These are phyloP conservation scores for Gorsachius magnificus DNA, from an alignment of 2,797 vertebrate genomes.

Conservation along the genomic window DNA sequence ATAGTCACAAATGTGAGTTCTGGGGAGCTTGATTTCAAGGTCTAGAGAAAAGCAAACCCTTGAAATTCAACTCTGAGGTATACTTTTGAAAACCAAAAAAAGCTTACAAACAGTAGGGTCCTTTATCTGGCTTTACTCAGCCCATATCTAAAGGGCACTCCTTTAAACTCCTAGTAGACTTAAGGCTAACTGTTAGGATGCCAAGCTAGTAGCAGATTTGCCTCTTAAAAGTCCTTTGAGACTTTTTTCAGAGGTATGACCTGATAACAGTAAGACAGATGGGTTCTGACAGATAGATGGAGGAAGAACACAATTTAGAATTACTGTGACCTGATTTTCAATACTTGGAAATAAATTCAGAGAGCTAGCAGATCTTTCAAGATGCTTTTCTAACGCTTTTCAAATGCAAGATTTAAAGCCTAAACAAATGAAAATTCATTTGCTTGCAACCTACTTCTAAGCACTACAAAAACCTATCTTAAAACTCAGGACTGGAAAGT, in stretches of 20 bases:
- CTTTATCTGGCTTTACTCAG: not conserved
- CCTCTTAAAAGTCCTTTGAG: not conserved
- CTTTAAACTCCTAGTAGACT: not conserved
- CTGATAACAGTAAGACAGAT: not conserved
- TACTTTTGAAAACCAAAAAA: not conserved
- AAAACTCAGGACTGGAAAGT: not conserved
- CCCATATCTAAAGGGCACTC: not conserved
- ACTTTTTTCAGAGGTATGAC: not conserved
- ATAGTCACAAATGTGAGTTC: accelerated
- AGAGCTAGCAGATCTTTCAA: not conserved
- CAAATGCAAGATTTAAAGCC: not conserved
- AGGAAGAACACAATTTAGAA: not conserved
- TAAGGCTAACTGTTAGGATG: not conserved
- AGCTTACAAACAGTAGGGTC: not conserved
- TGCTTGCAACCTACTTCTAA: not conserved
- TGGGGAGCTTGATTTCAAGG: not conserved
- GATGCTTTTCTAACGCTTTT: not conserved
- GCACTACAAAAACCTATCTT: not conserved
- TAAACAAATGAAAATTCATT: not conserved
- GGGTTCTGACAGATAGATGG: not conserved
- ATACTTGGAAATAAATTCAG: not conserved
- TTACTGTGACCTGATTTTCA: not conserved
- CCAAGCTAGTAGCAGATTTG: not conserved
- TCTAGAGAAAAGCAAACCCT: not conserved
- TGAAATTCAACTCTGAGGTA: not conserved